Evolutionary conservation across 2,113 vertebrate species (phyloP), one percentile per base, ranked within the genome.

Genomic region (Chiloscyllium plagiosum): DNA sequence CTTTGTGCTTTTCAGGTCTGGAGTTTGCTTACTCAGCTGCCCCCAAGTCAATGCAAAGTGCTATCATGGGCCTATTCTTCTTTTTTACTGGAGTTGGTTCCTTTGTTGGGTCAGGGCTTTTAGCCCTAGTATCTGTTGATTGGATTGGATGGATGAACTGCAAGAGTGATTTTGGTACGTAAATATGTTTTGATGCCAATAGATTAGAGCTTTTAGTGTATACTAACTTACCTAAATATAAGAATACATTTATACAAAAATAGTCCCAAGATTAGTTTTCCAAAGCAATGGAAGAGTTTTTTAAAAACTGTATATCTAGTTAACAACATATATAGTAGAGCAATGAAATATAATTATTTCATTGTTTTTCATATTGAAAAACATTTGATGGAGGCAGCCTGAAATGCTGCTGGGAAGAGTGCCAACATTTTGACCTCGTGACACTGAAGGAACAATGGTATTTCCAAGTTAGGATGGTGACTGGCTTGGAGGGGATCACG

Each of bases 11-110:
- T 96, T 4, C 96, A 99, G 99, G 99, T 95, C 97, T 99, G 96
- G 99, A 99, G 96, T 99, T 99, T 96, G 99, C 99, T 0, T 99
- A 99, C 96, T 99, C 99, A 0, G 99, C 99, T 2, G 99, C 99
- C 26, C 99, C 99, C 2, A 99, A 98, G 96, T 98, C 99, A 72
- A 99, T 99, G 99, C 99, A 99, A 98, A 99, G 99, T 42, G 99
- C 98, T 87, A 98, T 99, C 90, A 99, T 99, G 99, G 99, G 99
- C 2, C 97, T 99, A 15, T 99, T 99, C 97, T 99, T 99, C 96
- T 99, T 99, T 97, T 99, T 99, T 96, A 99, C 99, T 12, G 99
- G 99, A 0, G 97, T 99, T 0, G 99, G 99, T 2, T 99, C 99
- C 0, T 99, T 99, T 1, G 99, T 99, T 96, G 99, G 99, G 96